Percentiles rank a stretch among this genome's conserved stretches.
These are phyloP conservation scores for Drosophila incognita DNA, from an alignment of 2,888 invertebrate species.

Conservation along the genomic window DNA sequence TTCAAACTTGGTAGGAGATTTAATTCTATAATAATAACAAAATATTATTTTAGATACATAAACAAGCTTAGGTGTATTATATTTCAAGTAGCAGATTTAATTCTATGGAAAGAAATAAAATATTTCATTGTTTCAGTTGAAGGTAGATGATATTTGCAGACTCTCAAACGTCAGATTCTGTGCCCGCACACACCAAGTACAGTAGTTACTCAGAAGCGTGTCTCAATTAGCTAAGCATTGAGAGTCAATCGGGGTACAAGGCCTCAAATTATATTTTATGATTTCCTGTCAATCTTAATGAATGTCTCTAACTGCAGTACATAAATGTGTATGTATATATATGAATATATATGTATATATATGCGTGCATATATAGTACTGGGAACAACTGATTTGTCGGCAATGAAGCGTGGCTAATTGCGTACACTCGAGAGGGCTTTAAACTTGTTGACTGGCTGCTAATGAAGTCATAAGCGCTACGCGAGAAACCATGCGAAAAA, in stretches of 20 bases:
- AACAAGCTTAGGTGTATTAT: background rate
- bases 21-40: background rate
- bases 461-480: conserved; percentile 69
- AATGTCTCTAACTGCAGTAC: conserved; percentile 55
- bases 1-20: background rate
- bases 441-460: conserved; percentile 72
- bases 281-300: conserved; percentile 78
- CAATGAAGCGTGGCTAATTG: conserved; percentile 77
- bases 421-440: conserved; percentile 50
- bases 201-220: conserved; percentile 19
- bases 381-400: conserved; percentile 65
- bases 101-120: background rate
- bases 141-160: background rate
- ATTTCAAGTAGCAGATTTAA: background rate
- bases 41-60: background rate
- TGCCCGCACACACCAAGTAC: conserved; percentile 13
- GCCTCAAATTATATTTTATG: conserved; percentile 73
- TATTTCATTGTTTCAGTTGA: background rate
- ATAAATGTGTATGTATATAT: background rate
- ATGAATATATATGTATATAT: background rate
- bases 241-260: conserved; percentile 49
- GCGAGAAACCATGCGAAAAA: conserved; percentile 32
- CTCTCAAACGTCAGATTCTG: background rate
- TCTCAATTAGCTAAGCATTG: conserved; percentile 56
- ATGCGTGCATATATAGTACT: background rate